Base-by-base conservation (phyloP, 1,140 invertebrate species). In the Ceratina australensis region DNA sequence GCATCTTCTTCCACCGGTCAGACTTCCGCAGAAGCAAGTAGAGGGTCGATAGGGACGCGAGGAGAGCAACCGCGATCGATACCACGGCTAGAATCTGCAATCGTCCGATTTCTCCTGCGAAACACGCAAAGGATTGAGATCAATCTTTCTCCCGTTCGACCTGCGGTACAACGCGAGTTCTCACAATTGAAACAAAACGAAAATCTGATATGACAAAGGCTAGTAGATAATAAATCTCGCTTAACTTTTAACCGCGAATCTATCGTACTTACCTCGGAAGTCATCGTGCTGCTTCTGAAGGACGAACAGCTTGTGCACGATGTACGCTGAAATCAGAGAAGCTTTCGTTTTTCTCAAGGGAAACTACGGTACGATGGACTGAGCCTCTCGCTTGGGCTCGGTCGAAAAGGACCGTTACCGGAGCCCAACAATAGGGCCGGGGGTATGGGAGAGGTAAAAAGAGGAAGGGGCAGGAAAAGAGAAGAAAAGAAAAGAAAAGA, bases 301-400 rank as follows among this genome's bases (percentile, higher is more conserved):
- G 8, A 88, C 84, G 78, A 90, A 90, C 80, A 89, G 86, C 42
- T 87, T 86, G 83, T 91, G 89, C 61, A 84, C 86, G 16, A 91
- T 79, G 78, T 90, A 91, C 75, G 86, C 90, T 91, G 88, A 56
- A 89, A 90, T 20, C 63, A 42, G 52, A 80, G 57, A 66, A 16
- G 33, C 33, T 42, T 42, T 42, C 33, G 33, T 42, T 42, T 42
- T 42, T 42, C 33, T 42, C 33, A 10, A 42, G 33, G 3, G 10
- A 42, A 42, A 3, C 5, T 42, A 42, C 33, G 33, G 8, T 42
- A 42, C 33, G 5, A 10, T 42, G 33, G 33, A 5, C 33, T 42
- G 33, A 42, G 33, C 33, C 33, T 42, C 0, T 42, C 33, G 33
- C 33, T 42, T 26, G 20, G 16, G 13, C 12, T 13, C 10, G 8